Conservation (phyloP, 2,888 invertebrate genomes). For the Parnassius mnemosyne region DNA sequence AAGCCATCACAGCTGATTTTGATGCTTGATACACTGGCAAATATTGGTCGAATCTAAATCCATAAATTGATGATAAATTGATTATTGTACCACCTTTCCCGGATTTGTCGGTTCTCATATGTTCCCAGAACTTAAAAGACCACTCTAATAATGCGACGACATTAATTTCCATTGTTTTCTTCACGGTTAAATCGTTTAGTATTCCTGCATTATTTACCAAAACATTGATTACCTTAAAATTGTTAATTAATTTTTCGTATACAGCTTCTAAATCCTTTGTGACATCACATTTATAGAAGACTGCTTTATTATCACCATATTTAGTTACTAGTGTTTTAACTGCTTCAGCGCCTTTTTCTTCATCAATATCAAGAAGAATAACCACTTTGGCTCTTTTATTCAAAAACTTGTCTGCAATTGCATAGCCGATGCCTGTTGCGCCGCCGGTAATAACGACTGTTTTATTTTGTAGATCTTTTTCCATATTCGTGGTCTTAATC, state of each 20-base stretch:
- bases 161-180: conserved; percentile 48
- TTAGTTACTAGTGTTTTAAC: conserved; percentile 53
- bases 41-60: conserved; percentile 64
- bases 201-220: conserved; percentile 61
- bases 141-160: conserved; percentile 45
- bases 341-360: conserved; percentile 45
- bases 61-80: conserved; percentile 81
- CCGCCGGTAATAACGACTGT: conserved; percentile 72
- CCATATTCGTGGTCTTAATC: too few species aligned
- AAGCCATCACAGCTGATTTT: conserved; percentile 74
- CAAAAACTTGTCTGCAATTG: conserved; percentile 64
- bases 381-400: conserved; percentile 49
- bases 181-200: conserved; percentile 30
- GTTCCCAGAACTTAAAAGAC: conserved; percentile 70
- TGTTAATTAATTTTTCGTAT: conserved; percentile 40
- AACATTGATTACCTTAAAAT: conserved; percentile 50
- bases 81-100: conserved; percentile 81
- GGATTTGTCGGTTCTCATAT: conserved; percentile 75
- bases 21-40: conserved; percentile 77
- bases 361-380: conserved; percentile 40
- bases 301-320: conserved; percentile 59
- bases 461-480: conserved; percentile 24
- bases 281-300: conserved; percentile 71
- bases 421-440: conserved; percentile 75
- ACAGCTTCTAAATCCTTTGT: conserved; percentile 57